Percentiles rank a stretch among this genome's conserved stretches.
phyloP scores from a whole-genome alignment of 2,113 vertebrate genomes.

The Illadopsis cleaveri region DNA sequence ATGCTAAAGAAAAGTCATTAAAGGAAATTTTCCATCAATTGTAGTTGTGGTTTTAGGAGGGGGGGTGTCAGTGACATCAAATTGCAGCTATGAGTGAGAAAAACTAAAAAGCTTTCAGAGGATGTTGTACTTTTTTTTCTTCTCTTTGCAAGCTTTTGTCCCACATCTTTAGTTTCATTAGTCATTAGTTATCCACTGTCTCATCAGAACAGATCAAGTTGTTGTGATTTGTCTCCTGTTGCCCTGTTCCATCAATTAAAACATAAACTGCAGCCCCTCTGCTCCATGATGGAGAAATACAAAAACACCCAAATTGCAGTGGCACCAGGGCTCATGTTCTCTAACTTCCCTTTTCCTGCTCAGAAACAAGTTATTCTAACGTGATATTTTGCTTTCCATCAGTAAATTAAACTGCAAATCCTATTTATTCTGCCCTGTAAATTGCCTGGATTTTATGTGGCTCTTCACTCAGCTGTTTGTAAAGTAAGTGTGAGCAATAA shows the following conservation, averaged over 20 bases:
- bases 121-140: too few relatives aligned
- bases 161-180: neutral
- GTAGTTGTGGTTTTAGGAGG: rapidly evolving
- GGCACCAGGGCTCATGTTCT: neutral
- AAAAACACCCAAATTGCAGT: neutral
- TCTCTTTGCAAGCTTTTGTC: neutral
- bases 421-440: neutral
- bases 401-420: conserved; percentile 23
- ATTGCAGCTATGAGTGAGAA: neutral
- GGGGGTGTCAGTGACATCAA: neutral
- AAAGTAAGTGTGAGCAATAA: conserved; percentile 2
- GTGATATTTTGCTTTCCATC: neutral
- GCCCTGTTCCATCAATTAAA: neutral
- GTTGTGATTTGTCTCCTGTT: neutral
- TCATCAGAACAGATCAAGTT: neutral
- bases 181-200: neutral
- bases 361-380: neutral
- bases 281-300: neutral
- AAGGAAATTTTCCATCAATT: neutral
- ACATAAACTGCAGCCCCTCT: neutral
- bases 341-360: neutral
- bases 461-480: neutral
- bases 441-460: neutral
- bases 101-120: neutral
- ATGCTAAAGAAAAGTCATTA: neutral